Base-by-base conservation (phyloP, 2,888 invertebrate species). In the Mycalesis mineus region DNA sequence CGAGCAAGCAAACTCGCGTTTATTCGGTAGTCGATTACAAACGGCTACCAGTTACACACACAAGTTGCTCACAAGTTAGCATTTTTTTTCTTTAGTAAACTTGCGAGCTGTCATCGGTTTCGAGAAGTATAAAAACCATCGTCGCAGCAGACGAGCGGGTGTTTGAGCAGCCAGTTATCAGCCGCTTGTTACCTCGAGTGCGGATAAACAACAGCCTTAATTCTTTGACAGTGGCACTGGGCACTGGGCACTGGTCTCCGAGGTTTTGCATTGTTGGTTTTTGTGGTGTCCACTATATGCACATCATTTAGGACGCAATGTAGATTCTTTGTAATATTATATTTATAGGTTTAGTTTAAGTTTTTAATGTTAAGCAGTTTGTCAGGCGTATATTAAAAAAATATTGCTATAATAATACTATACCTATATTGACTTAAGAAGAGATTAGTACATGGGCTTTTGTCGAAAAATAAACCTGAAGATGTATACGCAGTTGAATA, bases 131-230 rank as follows among this genome's bases (percentile, higher is more conserved):
- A 74, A 77, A 78, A 80, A 76, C 70, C 75, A 77, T 81, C 75
- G 72, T 75, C 70, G 72, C 71, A 75, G 72, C 68, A 73, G 72
- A 68, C 73, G 73, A 66, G 71, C 68, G 67, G 74, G 68, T 83
- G 81, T 88, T 84, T 88, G 77, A 72, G 55, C 63, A 66, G 66
- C 62, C 75, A 71, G 78, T 89, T 88, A 88, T 82, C 85, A 68
- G 70, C 69, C 72, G 71, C 80, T 80, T 78, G 87, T 79, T 83
- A 85, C 75, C 70, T 82, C 75, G 76, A 79, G 78, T 77, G 78
- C 68, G 65, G 57, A 66, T 64, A 66, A 69, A 70, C 67, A 70
- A 66, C 75, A 64, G 66, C 64, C 68, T 73, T 78, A 77, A 78
- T 77, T 75, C 76, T 71, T 68, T 73, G 74, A 78, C 79, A 75